phyloP scores from a whole-genome alignment of 2,888 invertebrate genomes.

The Calliopum simillimum region DNA sequence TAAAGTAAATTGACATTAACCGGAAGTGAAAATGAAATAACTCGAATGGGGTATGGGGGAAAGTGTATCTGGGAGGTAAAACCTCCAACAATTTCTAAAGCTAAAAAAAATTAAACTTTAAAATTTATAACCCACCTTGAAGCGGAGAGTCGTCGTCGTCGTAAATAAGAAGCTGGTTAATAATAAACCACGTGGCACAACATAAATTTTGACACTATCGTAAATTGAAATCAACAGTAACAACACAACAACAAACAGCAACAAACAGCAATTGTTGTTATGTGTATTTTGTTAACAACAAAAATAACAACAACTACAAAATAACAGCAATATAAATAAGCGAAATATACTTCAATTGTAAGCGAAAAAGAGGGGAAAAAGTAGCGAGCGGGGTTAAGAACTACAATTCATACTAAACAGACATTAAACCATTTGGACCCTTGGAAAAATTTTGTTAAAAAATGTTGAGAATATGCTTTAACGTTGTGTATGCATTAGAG shows the following conservation, averaged over 20 bases:
- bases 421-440: no score
- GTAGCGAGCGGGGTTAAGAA: no score
- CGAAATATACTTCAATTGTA: neutral
- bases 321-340: constrained; percentile 22
- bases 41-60: no score
- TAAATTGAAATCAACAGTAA: constrained; percentile 36
- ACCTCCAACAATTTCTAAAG: no score
- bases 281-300: neutral
- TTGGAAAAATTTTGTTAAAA: no score
- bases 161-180: neutral
- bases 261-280: constrained; percentile 30
- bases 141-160: neutral
- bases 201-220: constrained; percentile 38
- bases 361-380: no score
- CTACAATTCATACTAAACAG: no score
- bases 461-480: no score
- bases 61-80: no score
- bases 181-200: neutral
- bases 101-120: constrained; percentile 15
- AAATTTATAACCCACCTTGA: constrained; percentile 30
- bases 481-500: no score
- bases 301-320: constrained; percentile 35
- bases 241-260: constrained; percentile 5
- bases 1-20: neutral
- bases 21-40: no score